These are phyloP conservation scores for Cataglyphis cursor DNA, from an alignment of 2,888 invertebrate species.

Conservation along the genomic window DNA sequence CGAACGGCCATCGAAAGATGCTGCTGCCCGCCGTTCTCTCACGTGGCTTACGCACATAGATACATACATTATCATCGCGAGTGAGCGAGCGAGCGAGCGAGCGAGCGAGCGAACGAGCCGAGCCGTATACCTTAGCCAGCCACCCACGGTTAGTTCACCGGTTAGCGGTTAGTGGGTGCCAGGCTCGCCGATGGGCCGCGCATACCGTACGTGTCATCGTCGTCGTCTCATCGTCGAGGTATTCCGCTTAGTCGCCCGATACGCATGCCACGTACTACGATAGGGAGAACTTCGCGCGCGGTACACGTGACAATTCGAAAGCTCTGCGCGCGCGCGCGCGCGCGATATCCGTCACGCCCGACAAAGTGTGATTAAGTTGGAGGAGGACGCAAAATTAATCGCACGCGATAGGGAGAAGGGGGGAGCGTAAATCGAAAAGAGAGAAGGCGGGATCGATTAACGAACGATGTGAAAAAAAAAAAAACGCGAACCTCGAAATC, in stretches of 20 bases:
- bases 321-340: not conserved
- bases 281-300: conserved; percentile 61
- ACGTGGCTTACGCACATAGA: conserved; percentile 80
- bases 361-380: not conserved
- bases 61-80: conserved; percentile 82
- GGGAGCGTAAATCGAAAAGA: not conserved
- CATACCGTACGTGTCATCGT: conserved; percentile 66
- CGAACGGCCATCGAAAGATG: conserved; percentile 64
- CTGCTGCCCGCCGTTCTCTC: conserved; percentile 77
- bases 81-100: conserved; percentile 63
- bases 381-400: not conserved
- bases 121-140: conserved; percentile 75
- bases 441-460: not conserved
- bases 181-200: conserved; percentile 76
- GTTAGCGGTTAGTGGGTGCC: conserved; percentile 83
- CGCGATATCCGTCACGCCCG: not conserved
- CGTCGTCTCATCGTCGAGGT: conserved; percentile 35
- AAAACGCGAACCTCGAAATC: not conserved
- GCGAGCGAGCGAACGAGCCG: conserved; percentile 69
- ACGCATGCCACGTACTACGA: conserved; percentile 3
- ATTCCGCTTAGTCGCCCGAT: conserved; percentile 18
- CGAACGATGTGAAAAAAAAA: not conserved
- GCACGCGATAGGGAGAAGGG: not conserved
- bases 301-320: conserved; percentile 49
- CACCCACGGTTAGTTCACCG: conserved; percentile 75